Percentiles rank a stretch among this genome's conserved stretches.
Evolutionary conservation across 2,113 vertebrate genomes (phyloP).

Genomic region (Proterorhinus semilunaris): DNA sequence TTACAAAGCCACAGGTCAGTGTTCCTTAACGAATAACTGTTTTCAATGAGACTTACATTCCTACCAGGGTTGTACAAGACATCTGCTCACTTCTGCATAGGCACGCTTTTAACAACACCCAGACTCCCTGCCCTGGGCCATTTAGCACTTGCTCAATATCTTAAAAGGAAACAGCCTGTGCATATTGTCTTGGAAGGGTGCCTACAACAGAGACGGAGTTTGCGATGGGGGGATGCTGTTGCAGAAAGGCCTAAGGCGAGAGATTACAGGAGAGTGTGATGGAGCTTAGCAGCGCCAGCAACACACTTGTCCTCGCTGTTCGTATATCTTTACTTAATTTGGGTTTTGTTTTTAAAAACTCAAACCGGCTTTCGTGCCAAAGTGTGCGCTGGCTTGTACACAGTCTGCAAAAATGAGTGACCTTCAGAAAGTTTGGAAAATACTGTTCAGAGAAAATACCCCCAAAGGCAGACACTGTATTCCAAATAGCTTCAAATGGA

Average conservation of each 20-base stretch:
- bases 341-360: conserved; percentile 18
- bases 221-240: conserved; percentile 47
- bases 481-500: not conserved
- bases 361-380: conserved; percentile 3
- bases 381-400: not conserved
- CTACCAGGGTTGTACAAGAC: conserved; percentile 53
- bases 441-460: not conserved
- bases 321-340: conserved; percentile 37
- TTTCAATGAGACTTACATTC: conserved; percentile 39
- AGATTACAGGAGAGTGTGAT: conserved; percentile 50
- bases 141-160: conserved; percentile 67
- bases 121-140: conserved; percentile 46
- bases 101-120: conserved; percentile 38
- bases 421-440: conserved; percentile 11
- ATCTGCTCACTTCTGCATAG: conserved; percentile 60
- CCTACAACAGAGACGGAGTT: conserved; percentile 48
- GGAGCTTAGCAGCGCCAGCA: conserved; percentile 28
- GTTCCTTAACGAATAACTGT: conserved; percentile 40
- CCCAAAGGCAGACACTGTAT: conserved; percentile 8
- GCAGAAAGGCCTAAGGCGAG: conserved; percentile 48
- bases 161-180: conserved; percentile 60
- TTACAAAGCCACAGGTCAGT: conserved; percentile 34
- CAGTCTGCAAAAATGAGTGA: conserved; percentile 6
- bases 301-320: conserved; percentile 24
- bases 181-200: conserved; percentile 62